A percentile compares a stretch with the other conserved stretches of the same genome.
phyloP scores from a whole-genome alignment of 2,113 vertebrate genomes.

The Stomatorhinus ivindoensis region DNA sequence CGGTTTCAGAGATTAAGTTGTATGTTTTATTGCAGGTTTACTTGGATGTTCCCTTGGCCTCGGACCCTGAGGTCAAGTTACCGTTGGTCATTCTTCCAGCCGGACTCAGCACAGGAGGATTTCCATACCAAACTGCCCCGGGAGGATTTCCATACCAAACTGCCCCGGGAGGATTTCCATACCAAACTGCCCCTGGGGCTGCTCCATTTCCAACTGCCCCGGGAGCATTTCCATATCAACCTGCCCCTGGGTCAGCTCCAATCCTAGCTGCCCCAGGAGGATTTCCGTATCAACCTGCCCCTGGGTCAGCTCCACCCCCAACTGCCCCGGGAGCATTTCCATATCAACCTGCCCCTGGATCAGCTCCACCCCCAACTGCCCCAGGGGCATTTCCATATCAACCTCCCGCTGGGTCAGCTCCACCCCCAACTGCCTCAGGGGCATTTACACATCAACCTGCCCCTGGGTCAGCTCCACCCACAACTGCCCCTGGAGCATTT shows the following conservation, averaged over 20 bases:
- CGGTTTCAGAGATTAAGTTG: background rate
- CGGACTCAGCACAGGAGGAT: background rate
- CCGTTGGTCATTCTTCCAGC: constrained; percentile 46
- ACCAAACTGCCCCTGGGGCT: background rate
- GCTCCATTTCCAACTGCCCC: background rate
- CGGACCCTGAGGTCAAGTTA: constrained; percentile 46
- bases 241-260: background rate
- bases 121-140: background rate
- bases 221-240: background rate
- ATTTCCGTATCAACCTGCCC: too few species aligned
- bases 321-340: background rate
- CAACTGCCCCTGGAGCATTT: background rate
- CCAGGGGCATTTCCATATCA: background rate
- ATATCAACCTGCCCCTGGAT: background rate
- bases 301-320: too few species aligned
- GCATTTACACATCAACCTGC: background rate
- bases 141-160: background rate
- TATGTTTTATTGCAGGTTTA: constrained; percentile 42
- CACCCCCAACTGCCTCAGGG: background rate
- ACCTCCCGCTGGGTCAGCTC: background rate
- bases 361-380: background rate
- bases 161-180: background rate
- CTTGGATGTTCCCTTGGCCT: constrained; percentile 58
- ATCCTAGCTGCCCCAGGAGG: background rate
- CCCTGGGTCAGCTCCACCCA: too few species aligned